Base-by-base conservation (phyloP, 2,888 invertebrate species). In the Drosophila mimetica region DNA sequence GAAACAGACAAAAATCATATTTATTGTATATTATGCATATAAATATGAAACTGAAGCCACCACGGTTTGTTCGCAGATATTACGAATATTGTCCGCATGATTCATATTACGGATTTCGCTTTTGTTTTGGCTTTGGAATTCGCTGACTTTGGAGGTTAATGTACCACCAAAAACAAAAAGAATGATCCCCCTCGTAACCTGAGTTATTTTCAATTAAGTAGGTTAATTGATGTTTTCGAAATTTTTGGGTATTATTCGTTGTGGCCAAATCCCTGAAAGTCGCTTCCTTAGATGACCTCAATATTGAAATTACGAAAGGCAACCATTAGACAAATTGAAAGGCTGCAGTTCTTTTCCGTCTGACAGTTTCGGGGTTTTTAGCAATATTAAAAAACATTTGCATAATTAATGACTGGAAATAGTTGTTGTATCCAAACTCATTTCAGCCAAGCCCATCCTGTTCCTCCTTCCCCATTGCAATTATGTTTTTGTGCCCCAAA, bases 371-470 rank as follows among this genome's bases (percentile, higher is more conserved):
- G 11, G 50, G 37, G 47, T 51, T 69, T 60, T 61, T 48, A 59
- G 75, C 63, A 58, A 78, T 77, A 78, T 73, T 81, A 71, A 82
- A 64, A 81, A 84, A 66, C 74, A 76, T 84, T 76, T 76, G 53
- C 82, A 72, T 82, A 80, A 82, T 82, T 84, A 86, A 82, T 86
- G 81, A 51, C 72, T 64, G 67, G 60, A 77, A 80, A 86, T 83
- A 83, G 75, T 75, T 69, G 57, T 65, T 63, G 51, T 39, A 34
- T 22, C 28, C 42, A 16, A 53, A 58, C 59, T 44, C 46, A 46
- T 53, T 57, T 64, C 63, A 20, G 41, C 13, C 25, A n/a, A 48
- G 25, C 25, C 64, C 63, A 51, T 64, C 42, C 65, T 42, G 42
- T 65, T 36, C 30, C 36, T 44, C 25, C 25, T 11, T 32, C 25